A percentile compares a stretch with the other conserved stretches of the same genome.
phyloP scores from a whole-genome alignment of 2,888 invertebrate genomes.

The Dorcus parallelipipedus region DNA sequence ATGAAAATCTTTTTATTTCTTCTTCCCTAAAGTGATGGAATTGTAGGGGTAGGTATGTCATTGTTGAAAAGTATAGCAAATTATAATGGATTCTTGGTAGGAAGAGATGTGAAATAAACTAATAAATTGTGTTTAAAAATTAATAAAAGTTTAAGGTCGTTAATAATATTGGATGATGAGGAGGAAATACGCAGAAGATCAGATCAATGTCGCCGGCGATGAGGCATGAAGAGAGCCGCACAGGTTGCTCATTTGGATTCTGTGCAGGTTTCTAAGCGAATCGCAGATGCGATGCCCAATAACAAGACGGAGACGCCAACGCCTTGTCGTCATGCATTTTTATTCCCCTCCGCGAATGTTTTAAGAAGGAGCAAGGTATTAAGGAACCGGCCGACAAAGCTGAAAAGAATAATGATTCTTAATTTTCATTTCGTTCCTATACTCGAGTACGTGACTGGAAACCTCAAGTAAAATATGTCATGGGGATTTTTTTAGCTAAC shows the following conservation, averaged over 20 bases:
- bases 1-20: no score
- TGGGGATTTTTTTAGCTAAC: conserved; percentile 44
- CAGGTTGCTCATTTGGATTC: conserved; percentile 46
- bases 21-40: no score
- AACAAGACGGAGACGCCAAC: conserved; percentile 42
- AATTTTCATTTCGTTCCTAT: conserved; percentile 53
- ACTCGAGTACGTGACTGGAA: conserved; percentile 48
- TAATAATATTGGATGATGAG: conserved; percentile 16
- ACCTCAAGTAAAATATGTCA: conserved; percentile 46
- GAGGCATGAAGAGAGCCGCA: conserved; percentile 36
- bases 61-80: no score
- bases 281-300: conserved; percentile 42
- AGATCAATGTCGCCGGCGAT: conserved; percentile 29
- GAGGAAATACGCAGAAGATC: conserved; percentile 27
- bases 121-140: no score
- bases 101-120: no score
- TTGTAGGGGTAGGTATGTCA: no score
- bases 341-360: conserved; percentile 39
- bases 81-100: no score
- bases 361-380: conserved; percentile 40
- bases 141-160: no score
- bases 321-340: conserved; percentile 48
- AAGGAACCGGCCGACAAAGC: conserved; percentile 49
- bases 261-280: conserved; percentile 42
- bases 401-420: conserved; percentile 53